A percentile compares a stretch with the other conserved stretches of the same genome.
Conservation (phyloP, 2,888 invertebrate genomes). For the Graphium colonna region DNA sequence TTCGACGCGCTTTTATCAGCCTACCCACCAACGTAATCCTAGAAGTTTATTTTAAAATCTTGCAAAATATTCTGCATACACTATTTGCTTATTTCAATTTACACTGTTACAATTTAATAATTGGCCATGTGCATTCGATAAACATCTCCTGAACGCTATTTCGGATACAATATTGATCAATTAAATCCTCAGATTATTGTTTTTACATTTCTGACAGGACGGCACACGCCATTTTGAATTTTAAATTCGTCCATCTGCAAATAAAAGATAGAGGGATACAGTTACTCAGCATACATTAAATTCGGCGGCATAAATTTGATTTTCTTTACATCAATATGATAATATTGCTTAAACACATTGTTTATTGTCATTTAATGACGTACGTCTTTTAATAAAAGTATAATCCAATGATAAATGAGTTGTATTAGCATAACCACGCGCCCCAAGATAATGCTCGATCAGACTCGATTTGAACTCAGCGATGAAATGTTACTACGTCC, state of each 20-base stretch:
- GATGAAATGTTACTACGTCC: background rate
- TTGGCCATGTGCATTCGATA: no score
- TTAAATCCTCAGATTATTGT: no score
- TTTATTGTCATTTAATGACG: conserved; percentile 3
- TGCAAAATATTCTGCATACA: background rate
- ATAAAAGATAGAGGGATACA: background rate
- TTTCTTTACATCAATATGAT: background rate
- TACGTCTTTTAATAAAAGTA: background rate
- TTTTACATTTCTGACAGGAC: no score
- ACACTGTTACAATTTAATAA: background rate
- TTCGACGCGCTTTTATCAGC: conserved; percentile 2
- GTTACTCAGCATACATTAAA: background rate
- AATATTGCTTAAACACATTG: background rate
- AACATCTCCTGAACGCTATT: no score
- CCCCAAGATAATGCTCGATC: background rate
- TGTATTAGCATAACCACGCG: background rate
- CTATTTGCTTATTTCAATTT: background rate
- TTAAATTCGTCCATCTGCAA: background rate
- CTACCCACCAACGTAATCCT: background rate
- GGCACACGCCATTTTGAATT: background rate
- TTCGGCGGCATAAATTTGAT: background rate
- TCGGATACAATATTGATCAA: no score
- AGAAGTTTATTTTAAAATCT: background rate
- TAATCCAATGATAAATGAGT: background rate
- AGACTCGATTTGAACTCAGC: background rate